A percentile compares a stretch with the other conserved stretches of the same genome.
phyloP scores from a whole-genome alignment of 1,140 invertebrate species.

The Wiebesia pumilae region DNA sequence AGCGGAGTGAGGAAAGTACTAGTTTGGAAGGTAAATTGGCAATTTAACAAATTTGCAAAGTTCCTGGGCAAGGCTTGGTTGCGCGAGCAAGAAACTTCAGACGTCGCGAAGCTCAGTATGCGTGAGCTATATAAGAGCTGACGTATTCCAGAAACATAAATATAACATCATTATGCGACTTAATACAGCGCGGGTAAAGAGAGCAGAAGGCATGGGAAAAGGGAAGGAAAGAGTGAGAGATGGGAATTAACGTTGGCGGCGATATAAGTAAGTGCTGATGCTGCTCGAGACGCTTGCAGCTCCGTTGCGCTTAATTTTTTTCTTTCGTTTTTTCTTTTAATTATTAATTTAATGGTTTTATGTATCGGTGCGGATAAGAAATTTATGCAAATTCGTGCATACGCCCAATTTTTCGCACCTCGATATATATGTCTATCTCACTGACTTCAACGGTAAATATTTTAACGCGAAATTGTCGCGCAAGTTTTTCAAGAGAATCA shows the following conservation, averaged over 20 bases:
- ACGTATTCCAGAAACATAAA: slow-evolving; percentile 56
- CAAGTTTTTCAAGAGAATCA: too few species aligned
- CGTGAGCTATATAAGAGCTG: slow-evolving; percentile 3
- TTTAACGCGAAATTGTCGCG: too few species aligned
- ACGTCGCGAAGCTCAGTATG: slow-evolving; percentile 22
- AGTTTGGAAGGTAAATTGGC: slow-evolving; percentile 73
- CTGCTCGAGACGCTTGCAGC: slow-evolving; percentile 2
- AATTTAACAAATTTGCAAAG: slow-evolving; percentile 74
- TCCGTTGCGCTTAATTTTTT: not conserved
- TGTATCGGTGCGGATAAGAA: not conserved
- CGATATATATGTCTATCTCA: too few species aligned
- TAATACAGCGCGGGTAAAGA: slow-evolving; percentile 40
- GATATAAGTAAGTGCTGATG: slow-evolving; percentile 12
- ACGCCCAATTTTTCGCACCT: not conserved
- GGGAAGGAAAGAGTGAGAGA: not conserved
- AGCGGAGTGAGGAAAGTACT: slow-evolving; percentile 54
- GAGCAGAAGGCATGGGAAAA: not conserved
- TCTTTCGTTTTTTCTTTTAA: not conserved
- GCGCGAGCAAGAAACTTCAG: slow-evolving; percentile 51
- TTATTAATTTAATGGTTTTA: not conserved
- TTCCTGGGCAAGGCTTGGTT: slow-evolving; percentile 55
- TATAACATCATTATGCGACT: slow-evolving; percentile 51
- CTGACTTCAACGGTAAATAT: too few species aligned
- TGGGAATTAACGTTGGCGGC: slow-evolving; percentile 22
- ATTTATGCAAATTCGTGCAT: not conserved